Evolutionary conservation across 2,113 vertebrate species (phyloP).

Genomic region (Trogon melanurus): DNA sequence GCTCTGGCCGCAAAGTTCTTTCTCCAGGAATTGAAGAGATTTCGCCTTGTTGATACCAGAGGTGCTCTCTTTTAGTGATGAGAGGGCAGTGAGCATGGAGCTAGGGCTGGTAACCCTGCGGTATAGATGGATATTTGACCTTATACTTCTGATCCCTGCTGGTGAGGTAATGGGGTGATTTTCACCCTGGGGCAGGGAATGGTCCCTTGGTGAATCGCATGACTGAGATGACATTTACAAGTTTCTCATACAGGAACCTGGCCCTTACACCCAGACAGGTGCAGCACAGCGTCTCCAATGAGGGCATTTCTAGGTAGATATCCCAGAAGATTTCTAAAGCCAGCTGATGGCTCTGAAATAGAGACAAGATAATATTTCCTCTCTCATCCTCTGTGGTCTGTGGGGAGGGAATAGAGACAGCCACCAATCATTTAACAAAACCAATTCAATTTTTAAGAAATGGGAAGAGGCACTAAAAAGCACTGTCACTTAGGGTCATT

Average conservation of each 20-base stretch:
- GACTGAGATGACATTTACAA: neutral
- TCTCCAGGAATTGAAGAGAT: neutral
- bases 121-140: neutral
- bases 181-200: neutral
- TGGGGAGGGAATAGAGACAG: constrained; percentile 49
- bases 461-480: constrained; percentile 32
- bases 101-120: neutral
- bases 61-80: neutral
- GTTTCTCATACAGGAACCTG: neutral
- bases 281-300: neutral
- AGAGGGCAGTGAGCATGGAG: fast-evolving
- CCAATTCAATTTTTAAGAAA: constrained; percentile 64
- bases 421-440: constrained; percentile 44
- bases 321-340: neutral
- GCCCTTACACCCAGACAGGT: neutral
- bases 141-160: neutral
- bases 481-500: constrained; percentile 43
- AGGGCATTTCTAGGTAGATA: neutral
- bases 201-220: neutral
- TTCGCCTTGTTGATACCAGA: neutral
- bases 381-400: constrained; percentile 14
- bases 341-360: constrained; percentile 12
- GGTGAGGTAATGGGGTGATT: neutral
- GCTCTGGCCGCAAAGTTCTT: neutral
- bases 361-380: constrained; percentile 19